These are phyloP conservation scores for Drosophila histrio DNA, from an alignment of 2,888 invertebrate species.

Conservation along the genomic window DNA sequence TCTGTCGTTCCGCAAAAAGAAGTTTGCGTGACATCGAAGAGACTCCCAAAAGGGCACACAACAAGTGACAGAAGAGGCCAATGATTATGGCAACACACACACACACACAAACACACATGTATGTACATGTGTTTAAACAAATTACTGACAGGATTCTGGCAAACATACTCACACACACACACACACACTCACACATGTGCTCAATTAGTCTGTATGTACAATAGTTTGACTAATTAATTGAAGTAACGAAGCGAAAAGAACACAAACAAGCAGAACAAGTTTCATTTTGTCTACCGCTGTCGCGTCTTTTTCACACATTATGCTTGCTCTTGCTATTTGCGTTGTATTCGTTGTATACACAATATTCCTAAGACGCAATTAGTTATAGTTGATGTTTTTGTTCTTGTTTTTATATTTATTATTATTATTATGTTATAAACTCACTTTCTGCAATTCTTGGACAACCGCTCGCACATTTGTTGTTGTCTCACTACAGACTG, in stretches of 20 bases:
- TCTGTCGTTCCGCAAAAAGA: slow-evolving; percentile 11
- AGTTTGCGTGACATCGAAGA: slow-evolving; percentile 18
- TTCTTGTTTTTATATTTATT: slow-evolving; percentile 17
- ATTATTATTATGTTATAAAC: slow-evolving; percentile 31
- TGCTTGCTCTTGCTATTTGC: slow-evolving; percentile 2
- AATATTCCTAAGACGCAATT: slow-evolving; percentile 21
- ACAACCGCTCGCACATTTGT: slow-evolving; percentile 58
- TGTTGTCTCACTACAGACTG: slow-evolving; percentile 52
- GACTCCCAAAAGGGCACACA: slow-evolving; percentile 34
- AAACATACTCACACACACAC: neutral
- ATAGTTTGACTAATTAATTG: slow-evolving; percentile 60
- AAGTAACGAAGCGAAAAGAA: slow-evolving; percentile 69
- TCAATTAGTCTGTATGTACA: neutral
- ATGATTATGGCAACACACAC: neutral
- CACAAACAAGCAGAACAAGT: slow-evolving; percentile 64
- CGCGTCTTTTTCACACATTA: slow-evolving; percentile 19
- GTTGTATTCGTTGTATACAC: slow-evolving; percentile 13
- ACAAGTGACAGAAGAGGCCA: slow-evolving; percentile 54
- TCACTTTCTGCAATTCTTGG: slow-evolving; percentile 56
- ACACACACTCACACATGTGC: neutral
- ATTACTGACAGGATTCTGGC: slow-evolving; percentile 18
- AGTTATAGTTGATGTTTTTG: neutral
- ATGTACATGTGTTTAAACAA: neutral
- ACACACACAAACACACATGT: too few relatives aligned
- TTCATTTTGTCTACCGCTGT: slow-evolving; percentile 29